Conservation (phyloP, 1,140 invertebrate genomes). For the Bactericera cockerelli region DNA sequence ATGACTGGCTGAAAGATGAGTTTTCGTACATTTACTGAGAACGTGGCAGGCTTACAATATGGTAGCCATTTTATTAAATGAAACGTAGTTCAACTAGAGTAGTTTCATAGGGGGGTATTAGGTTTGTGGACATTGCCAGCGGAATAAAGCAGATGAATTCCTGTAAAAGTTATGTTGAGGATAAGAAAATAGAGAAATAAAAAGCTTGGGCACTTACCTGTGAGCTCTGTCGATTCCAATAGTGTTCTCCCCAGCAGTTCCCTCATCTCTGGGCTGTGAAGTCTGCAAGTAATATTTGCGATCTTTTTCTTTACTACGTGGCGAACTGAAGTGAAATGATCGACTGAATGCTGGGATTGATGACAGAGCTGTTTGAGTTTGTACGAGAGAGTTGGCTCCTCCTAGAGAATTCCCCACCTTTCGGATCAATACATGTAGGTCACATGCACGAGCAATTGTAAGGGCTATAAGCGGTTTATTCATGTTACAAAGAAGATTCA, state of each 20-base stretch:
- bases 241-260: slow-evolving; percentile 45
- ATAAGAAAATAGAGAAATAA: too few species aligned
- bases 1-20: background rate
- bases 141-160: too few species aligned
- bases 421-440: background rate
- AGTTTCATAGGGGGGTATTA: background rate
- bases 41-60: too few species aligned
- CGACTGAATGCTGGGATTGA: too few species aligned
- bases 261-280: slow-evolving; percentile 42
- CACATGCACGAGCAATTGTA: too few species aligned
- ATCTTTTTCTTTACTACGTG: slow-evolving; percentile 35
- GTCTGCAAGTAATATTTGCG: slow-evolving; percentile 37
- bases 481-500: too few species aligned
- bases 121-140: background rate
- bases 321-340: slow-evolving; percentile 15
- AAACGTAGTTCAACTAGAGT: background rate
- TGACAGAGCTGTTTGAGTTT: too few species aligned
- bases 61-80: too few species aligned
- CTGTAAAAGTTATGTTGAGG: too few species aligned
- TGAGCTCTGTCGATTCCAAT: slow-evolving; percentile 37
- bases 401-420: background rate
- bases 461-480: too few species aligned
- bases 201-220: background rate
- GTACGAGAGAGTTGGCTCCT: background rate
- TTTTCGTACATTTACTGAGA: too few species aligned